Evolutionary conservation across 2,888 invertebrate genomes (phyloP), one percentile per base, ranked within the genome.

Genomic region (Anagyrus pseudococci): DNA sequence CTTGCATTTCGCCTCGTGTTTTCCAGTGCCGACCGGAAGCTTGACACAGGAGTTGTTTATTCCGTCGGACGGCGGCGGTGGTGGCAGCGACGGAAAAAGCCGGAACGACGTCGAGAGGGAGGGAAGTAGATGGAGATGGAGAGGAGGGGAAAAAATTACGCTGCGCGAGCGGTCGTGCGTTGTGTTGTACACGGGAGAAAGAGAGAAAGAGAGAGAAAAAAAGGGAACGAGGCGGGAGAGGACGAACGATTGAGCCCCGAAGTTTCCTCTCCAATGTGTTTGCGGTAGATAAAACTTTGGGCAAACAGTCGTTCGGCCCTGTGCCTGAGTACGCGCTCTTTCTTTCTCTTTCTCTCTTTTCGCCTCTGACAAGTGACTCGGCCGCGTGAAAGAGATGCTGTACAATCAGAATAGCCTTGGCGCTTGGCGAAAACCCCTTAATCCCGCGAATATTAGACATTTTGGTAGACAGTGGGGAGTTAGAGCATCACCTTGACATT

Each of bases 401-500:
- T 55, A 26, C 57, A 22, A 58, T 58, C 43, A 48, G 50, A 58
- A 61, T 57, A 20, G 48, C 48, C 23, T 3, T 53, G 19, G 37
- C 20, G 17, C 40, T 37, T 60, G 20, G 26, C 8, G 46, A 4
- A 25, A 17, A 41, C 7, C 43, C 37, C 40, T 48, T 60, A 41
- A 54, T 60, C 41, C 15, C 44, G 33, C 37, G 15, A 29, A 17
- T 25, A 44, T 46, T 37, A 19, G 43, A 13, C 10, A 29, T 23
- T 43, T 50, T 19, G 15, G n/a, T n/a, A n/a, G 15, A 23, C n/a
- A 10, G 3, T 20, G 15, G 15, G 20, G 56, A 56, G 29, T 29
- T 17, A 50, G 10, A 44, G 23, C 20, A 62, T 79, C 81, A 90
- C 93, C 89, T 88, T 64, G 96, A 92, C 88, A 94, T 91, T 83